A percentile compares a stretch with the other conserved stretches of the same genome.
Conservation (phyloP, 2,113 vertebrate species). For the Zingel zingel region DNA sequence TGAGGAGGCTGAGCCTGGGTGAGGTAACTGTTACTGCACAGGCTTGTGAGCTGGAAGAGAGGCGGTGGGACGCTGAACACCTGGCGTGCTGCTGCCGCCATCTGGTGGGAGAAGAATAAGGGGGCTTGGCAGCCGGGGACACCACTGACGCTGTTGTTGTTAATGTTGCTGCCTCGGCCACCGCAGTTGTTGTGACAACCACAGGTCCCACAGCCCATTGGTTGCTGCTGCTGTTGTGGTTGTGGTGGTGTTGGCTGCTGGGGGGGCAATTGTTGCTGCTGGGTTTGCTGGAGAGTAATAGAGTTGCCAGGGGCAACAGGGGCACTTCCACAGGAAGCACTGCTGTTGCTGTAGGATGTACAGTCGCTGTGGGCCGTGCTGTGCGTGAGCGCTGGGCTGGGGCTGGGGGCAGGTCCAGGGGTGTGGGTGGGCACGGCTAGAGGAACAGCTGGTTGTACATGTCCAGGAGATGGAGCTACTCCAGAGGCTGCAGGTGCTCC, state of each 20-base stretch:
- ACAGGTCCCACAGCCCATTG: constrained; percentile 89
- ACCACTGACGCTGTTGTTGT: neutral
- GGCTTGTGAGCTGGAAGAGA: constrained; percentile 89
- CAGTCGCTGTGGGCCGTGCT: constrained; percentile 92
- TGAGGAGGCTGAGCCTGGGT: constrained; percentile 92
- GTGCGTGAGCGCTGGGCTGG: constrained; percentile 90
- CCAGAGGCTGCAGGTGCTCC: constrained; percentile 71
- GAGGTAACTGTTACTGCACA: constrained; percentile 97
- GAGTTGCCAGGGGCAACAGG: constrained; percentile 71
- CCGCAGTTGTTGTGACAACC: constrained; percentile 94
- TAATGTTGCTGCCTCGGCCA: constrained; percentile 51
- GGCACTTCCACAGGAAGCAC: constrained; percentile 79
- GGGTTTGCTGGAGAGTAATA: constrained; percentile 74
- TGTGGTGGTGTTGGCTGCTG: constrained; percentile 81
- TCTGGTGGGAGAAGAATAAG: constrained; percentile 88
- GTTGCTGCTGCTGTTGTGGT: constrained; percentile 80
- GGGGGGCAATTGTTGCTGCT: constrained; percentile 79
- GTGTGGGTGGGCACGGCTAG: constrained; percentile 91
- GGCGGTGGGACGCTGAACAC: constrained; percentile 89
- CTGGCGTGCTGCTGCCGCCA: constrained; percentile 86
- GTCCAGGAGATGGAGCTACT: constrained; percentile 78
- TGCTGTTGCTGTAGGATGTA: constrained; percentile 89
- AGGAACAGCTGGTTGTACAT: constrained; percentile 85
- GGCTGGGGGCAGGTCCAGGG: constrained; percentile 91
- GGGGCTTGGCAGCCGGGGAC: constrained; percentile 80